Percentiles rank a stretch among this genome's conserved stretches.
These are phyloP conservation scores for Salvelinus sp. DNA, from an alignment of 2,113 vertebrate species.

Conservation along the genomic window DNA sequence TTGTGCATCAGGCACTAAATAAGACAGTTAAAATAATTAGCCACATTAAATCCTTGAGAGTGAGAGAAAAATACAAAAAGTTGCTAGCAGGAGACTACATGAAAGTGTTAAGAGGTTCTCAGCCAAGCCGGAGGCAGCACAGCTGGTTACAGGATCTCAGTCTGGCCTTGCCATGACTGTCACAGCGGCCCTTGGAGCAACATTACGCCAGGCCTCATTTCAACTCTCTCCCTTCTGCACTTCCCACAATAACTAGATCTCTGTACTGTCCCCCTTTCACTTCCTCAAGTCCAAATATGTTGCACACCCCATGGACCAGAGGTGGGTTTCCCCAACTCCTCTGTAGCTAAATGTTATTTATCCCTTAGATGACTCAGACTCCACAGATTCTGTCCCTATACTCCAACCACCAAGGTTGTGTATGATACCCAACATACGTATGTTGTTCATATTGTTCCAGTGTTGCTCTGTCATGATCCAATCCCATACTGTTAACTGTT, in stretches of 20 bases:
- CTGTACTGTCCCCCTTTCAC: too few relatives aligned
- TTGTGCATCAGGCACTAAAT: background rate
- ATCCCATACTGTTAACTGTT: too few relatives aligned
- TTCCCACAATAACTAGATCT: background rate
- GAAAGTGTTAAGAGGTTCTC: background rate
- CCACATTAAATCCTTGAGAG: conserved; percentile 1
- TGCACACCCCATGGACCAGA: too few relatives aligned
- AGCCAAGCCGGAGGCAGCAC: background rate
- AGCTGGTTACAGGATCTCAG: background rate
- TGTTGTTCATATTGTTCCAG: too few relatives aligned
- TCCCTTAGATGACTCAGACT: too few relatives aligned
- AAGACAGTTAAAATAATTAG: conserved; percentile 21
- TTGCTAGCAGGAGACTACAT: background rate
- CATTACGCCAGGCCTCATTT: background rate
- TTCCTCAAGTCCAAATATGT: too few relatives aligned
- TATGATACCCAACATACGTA: too few relatives aligned
- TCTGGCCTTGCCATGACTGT: background rate
- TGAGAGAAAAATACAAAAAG: background rate
- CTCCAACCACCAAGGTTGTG: too few relatives aligned
- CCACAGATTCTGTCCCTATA: too few relatives aligned
- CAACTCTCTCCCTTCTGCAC: background rate
- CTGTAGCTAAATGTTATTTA: too few relatives aligned
- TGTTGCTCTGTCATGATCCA: too few relatives aligned
- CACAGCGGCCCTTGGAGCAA: background rate
- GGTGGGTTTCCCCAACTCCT: too few relatives aligned